These are phyloP conservation scores for Carlito syrichta DNA, from an alignment of 2,113 vertebrate genomes.

Conservation along the genomic window DNA sequence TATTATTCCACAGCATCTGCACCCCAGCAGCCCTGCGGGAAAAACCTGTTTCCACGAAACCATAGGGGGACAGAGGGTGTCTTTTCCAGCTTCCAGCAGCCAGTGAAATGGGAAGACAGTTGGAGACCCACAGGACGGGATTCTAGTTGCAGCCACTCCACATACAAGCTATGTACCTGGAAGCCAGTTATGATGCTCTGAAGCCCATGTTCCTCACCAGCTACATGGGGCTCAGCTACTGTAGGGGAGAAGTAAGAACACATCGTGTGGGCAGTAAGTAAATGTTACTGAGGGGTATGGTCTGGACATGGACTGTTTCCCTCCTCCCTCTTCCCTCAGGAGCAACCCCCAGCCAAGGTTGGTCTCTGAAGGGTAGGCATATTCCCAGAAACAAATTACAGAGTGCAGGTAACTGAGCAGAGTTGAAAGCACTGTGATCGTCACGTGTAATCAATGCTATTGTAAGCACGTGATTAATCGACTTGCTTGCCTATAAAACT, in stretches of 20 bases:
- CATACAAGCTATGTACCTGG: fast-evolving
- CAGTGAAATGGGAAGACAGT: not conserved
- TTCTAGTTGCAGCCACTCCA: not conserved
- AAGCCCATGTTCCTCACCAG: not conserved
- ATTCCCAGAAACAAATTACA: too few relatives aligned
- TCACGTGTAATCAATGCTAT: too few relatives aligned
- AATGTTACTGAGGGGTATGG: too few relatives aligned
- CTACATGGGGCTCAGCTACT: too few relatives aligned
- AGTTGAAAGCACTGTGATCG: too few relatives aligned
- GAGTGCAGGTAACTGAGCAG: too few relatives aligned
- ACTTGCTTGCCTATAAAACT: too few relatives aligned
- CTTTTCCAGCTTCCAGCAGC: not conserved
- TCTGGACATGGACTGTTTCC: too few relatives aligned
- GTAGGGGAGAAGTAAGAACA: not conserved
- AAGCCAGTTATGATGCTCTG: not conserved
- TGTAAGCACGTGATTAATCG: too few relatives aligned
- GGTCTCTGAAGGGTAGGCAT: too few relatives aligned
- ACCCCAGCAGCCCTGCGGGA: not conserved
- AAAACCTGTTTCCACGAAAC: not conserved
- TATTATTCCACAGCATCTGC: fast-evolving
- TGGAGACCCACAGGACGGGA: not conserved
- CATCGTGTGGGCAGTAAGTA: not conserved
- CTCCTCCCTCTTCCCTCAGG: too few relatives aligned
- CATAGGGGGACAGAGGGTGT: fast-evolving
- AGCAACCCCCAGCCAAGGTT: too few relatives aligned